Conservation (phyloP, 2,797 vertebrate genomes). For the Mormyrus hasselquistii region DNA sequence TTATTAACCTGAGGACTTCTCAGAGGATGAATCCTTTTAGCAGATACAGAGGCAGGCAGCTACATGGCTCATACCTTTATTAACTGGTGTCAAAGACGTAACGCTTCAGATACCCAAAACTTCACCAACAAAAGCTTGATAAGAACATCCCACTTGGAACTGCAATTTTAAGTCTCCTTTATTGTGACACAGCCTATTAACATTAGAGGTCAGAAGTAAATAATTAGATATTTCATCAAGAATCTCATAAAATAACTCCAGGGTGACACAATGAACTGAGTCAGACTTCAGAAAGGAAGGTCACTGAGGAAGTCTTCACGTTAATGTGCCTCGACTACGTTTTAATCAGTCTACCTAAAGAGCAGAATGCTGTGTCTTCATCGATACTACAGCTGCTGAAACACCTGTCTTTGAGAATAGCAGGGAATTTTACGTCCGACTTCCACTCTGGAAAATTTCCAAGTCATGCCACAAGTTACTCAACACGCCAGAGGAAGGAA, state of each 20-base stretch:
- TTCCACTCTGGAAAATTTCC: not conserved
- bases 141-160: not conserved
- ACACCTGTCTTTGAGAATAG: not conserved
- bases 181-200: not conserved
- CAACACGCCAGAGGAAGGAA: not conserved
- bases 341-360: not conserved
- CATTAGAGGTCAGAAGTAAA: not conserved
- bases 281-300: not conserved
- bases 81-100: not conserved
- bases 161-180: not conserved
- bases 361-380: not conserved
- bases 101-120: not conserved
- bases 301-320: not conserved
- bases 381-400: not conserved
- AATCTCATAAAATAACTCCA: not conserved
- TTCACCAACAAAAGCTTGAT: not conserved
- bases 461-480: not conserved
- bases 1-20: not conserved
- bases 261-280: not conserved
- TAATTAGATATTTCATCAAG: not conserved
- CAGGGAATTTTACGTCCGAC: not conserved
- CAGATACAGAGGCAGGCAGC: not conserved
- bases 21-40: not conserved
- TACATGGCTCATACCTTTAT: not conserved
- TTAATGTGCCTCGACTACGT: not conserved